phyloP scores from a whole-genome alignment of 2,797 vertebrate genomes.

The Denticeps clupeoides region DNA sequence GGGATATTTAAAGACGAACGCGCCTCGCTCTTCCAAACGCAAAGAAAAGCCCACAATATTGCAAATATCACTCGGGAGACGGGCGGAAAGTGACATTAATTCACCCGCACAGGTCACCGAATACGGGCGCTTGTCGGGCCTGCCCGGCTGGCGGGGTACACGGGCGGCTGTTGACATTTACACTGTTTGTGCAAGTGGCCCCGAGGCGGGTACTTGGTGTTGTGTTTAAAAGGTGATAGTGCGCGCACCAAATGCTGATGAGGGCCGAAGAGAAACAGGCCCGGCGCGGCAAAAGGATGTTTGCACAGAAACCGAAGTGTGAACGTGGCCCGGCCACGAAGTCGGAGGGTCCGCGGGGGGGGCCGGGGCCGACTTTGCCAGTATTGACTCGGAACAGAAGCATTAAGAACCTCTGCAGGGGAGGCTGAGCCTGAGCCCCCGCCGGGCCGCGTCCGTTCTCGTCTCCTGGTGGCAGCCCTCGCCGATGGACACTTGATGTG shows the following conservation, averaged over 20 bases:
- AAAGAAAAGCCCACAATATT: no score
- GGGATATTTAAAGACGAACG: conserved; percentile 46
- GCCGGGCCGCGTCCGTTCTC: conserved; percentile 38
- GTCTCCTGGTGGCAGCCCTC: conserved; percentile 48
- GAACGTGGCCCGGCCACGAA: conserved; percentile 14
- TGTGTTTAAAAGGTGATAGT: conserved; percentile 60
- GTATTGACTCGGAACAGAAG: no score
- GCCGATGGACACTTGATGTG: conserved; percentile 49
- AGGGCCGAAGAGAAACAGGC: conserved; percentile 37
- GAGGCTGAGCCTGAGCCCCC: conserved; percentile 55
- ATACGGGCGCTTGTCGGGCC: conserved; percentile 56
- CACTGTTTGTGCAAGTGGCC: conserved; percentile 55
- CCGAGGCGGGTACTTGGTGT: conserved; percentile 56
- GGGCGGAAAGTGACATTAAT: conserved; percentile 67
- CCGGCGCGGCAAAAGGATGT: conserved; percentile 17
- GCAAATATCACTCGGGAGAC: no score
- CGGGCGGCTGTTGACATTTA: conserved; percentile 63
- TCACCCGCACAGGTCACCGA: conserved; percentile 55
- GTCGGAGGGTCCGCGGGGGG: no score
- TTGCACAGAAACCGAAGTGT: conserved; percentile 2
- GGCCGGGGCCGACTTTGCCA: no score
- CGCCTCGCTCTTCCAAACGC: no score
- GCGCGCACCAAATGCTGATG: conserved; percentile 57
- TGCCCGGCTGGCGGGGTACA: conserved; percentile 44
- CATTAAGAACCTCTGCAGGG: conserved; percentile 19